Base-by-base conservation (phyloP, 2,888 invertebrate genomes). In the Argyresthia albistria region DNA sequence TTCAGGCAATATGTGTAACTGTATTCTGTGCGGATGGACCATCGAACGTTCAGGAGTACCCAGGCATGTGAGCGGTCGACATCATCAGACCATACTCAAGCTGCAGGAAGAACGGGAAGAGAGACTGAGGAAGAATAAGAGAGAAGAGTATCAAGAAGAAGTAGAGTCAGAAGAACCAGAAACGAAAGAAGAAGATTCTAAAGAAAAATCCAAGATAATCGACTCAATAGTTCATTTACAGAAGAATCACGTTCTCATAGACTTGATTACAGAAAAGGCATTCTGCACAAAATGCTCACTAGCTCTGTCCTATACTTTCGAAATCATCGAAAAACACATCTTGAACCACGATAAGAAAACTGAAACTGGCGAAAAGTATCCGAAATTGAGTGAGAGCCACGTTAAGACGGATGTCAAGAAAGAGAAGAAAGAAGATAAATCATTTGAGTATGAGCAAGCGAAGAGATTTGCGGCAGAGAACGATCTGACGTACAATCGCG, bases 281-380 rank as follows among this genome's bases (percentile, higher is more conserved):
- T 25, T 55, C 42, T 74, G 73, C 54, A 65, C 60, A 45, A 63
- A 59, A 53, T 73, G 73, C 51, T 54, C 55, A 0, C 56, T 52
- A 11, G 43, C 16, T 49, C 12, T 72, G 1, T 57, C 60, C 7
- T 63, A 63, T 25, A 51, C 62, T 35, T 58, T 52, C 12, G 50
- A 61, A n/a, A 35, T 50, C 4, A 66, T 71, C 16, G 52, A 62
- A 35, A 55, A 55, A 8, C 70, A 71, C 36, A 61, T 69, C 48
- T 51, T 57, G 4, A 57, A 61, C 15, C 70, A 70, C 47, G 62
- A 61, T 9, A 59, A 60, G 15, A 57, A 11, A 50, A 11, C n/a
- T 6, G 42, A 11, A 1, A 43, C n/a, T 16, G 50, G 16, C 15
- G 42, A 25, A n/a, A 50, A 50, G 16, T 50, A 50, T 11, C 50